Conservation (phyloP, 2,888 invertebrate species). For the Luperina nickerlii region DNA sequence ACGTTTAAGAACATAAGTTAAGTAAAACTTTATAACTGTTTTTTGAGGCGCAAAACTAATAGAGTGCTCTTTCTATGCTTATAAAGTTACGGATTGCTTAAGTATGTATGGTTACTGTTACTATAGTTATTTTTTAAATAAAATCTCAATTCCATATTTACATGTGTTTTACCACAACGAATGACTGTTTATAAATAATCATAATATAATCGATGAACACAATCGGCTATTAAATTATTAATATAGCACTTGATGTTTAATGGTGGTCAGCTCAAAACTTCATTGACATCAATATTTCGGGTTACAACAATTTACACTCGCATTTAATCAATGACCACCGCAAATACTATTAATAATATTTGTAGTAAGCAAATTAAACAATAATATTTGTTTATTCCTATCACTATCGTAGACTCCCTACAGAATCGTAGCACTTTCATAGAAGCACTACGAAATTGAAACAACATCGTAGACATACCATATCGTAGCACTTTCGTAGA, state of each 20-base stretch:
- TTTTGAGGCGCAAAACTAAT: not conserved
- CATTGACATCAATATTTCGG: constrained; percentile 38
- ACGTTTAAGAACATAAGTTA: too few species aligned
- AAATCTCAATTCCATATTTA: not conserved
- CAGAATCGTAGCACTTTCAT: constrained; percentile 2
- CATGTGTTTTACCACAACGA: not conserved
- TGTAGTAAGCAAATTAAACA: not conserved
- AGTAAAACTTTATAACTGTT: too few species aligned
- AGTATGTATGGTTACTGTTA: not conserved
- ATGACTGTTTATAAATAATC: constrained; percentile 7
- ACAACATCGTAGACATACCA: too few species aligned
- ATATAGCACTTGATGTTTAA: constrained; percentile 30
- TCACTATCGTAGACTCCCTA: not conserved
- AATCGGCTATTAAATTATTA: constrained; percentile 33
- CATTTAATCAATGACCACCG: constrained; percentile 16
- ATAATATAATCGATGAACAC: not conserved
- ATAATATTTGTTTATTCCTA: not conserved
- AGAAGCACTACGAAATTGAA: not conserved
- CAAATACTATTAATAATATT: constrained; percentile 23
- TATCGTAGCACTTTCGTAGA: constrained; percentile 1
- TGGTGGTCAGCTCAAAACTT: constrained; percentile 35
- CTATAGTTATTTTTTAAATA: not conserved
- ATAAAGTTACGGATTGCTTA: not conserved
- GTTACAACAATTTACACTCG: constrained; percentile 41
- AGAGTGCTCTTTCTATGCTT: not conserved